phyloP scores from a whole-genome alignment of 2,113 vertebrate species.

The Phalacrocorax carbo region DNA sequence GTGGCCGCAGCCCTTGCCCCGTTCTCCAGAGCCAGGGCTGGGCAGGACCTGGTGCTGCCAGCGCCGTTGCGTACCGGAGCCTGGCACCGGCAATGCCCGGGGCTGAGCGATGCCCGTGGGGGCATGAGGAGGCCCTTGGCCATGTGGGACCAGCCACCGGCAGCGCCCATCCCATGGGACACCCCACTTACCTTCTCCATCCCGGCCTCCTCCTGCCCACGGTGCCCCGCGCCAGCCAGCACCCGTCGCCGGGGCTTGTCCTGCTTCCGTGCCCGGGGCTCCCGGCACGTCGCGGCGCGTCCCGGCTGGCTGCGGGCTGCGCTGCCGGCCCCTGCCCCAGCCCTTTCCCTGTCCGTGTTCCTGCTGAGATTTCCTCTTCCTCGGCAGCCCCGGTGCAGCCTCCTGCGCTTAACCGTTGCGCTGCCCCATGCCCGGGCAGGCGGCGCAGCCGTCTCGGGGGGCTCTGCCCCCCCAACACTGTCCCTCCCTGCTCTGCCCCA shows the following conservation, averaged over 20 bases:
- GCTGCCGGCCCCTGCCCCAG: not conserved
- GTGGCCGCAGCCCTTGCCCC: rapidly evolving
- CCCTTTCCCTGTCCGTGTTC: not conserved
- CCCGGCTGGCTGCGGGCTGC: too few relatives aligned
- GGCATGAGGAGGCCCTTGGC: not conserved
- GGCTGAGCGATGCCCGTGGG: not conserved
- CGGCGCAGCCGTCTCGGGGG: rapidly evolving
- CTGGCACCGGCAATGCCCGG: too few relatives aligned
- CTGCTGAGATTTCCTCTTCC: slow-evolving; percentile 32
- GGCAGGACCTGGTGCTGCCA: not conserved
- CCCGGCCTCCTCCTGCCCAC: rapidly evolving
- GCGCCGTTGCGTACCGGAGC: rapidly evolving
- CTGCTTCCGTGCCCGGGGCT: not conserved
- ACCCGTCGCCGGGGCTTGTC: rapidly evolving
- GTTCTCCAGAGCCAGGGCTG: too few relatives aligned
- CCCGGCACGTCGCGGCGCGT: not conserved
- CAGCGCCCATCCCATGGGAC: rapidly evolving
- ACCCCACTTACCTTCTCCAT: slow-evolving; percentile 22
- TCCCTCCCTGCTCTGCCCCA: not conserved
- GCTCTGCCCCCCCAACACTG: not conserved
- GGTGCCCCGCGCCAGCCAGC: rapidly evolving
- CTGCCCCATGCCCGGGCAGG: not conserved
- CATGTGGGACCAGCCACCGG: rapidly evolving
- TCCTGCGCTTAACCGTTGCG: not conserved
- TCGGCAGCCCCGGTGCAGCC: not conserved